phyloP scores from a whole-genome alignment of 2,888 invertebrate species.

The Anoncus sp. region DNA sequence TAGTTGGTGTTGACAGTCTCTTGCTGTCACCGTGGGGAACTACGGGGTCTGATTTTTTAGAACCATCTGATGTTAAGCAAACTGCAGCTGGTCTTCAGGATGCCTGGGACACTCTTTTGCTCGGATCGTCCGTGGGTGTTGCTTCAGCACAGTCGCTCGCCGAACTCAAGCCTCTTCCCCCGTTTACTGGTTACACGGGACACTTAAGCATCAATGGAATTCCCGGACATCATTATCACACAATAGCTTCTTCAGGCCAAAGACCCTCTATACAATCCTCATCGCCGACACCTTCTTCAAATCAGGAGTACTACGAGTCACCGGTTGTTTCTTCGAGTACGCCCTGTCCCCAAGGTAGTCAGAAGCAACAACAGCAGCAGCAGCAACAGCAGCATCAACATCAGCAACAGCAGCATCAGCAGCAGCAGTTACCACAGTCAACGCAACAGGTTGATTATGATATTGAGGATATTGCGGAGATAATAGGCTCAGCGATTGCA shows the following conservation, averaged over 20 bases:
- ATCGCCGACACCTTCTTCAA: constrained; percentile 80
- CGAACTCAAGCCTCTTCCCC: constrained; percentile 93
- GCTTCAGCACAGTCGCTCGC: constrained; percentile 88
- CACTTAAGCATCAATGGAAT: constrained; percentile 95
- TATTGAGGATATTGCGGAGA: constrained; percentile 93
- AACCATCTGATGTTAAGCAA: constrained; percentile 79
- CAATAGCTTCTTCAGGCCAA: constrained; percentile 87
- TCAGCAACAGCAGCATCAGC: constrained; percentile 83
- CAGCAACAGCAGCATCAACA: constrained; percentile 72
- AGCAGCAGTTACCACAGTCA: constrained; percentile 84
- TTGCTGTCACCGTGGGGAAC: constrained; percentile 79
- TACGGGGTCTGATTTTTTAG: constrained; percentile 77
- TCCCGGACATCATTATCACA: constrained; percentile 94
- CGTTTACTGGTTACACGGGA: constrained; percentile 94
- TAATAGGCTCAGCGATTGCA: constrained; percentile 95
- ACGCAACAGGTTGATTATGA: constrained; percentile 86
- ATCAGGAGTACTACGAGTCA: constrained; percentile 82
- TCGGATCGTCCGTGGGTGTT: constrained; percentile 85
- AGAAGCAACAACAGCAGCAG: constrained; percentile 73
- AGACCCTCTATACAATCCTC: constrained; percentile 80
- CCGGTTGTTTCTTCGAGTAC: constrained; percentile 84
- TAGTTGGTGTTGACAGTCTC: constrained; percentile 80
- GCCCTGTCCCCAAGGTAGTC: constrained; percentile 79
- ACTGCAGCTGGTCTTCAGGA: constrained; percentile 83
- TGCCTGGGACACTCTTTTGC: constrained; percentile 88